These are phyloP conservation scores for Phortica magna DNA, from an alignment of 2,888 invertebrate genomes.

Conservation along the genomic window DNA sequence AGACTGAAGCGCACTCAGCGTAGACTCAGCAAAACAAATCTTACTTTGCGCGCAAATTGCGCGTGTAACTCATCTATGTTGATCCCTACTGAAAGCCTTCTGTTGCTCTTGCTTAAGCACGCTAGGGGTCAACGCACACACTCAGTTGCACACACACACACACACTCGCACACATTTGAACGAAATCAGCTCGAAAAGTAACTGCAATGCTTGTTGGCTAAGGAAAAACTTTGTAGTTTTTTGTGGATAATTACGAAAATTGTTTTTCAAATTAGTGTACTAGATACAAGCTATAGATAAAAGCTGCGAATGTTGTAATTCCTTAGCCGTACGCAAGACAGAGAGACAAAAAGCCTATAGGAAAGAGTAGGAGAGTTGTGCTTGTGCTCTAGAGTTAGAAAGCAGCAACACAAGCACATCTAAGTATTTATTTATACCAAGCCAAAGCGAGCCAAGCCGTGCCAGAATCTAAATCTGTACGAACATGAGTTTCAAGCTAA, in stretches of 20 bases:
- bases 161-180: constrained; percentile 58
- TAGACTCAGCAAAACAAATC: constrained; percentile 66
- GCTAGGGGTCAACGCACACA: constrained; percentile 56
- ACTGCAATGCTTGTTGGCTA: neutral
- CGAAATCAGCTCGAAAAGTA: constrained; percentile 56
- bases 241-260: constrained; percentile 77
- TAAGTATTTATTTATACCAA: neutral
- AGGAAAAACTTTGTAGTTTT: constrained; percentile 44
- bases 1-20: neutral
- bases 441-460: neutral
- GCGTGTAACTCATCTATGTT: constrained; percentile 29
- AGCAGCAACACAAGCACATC: no score
- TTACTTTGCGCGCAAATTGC: constrained; percentile 56
- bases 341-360: constrained; percentile 34
- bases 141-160: neutral
- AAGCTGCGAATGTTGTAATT: constrained; percentile 49
- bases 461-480: constrained; percentile 38
- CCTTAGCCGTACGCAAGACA: neutral
- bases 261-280: constrained; percentile 78
- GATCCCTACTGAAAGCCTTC: neutral
- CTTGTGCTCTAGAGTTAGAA: neutral
- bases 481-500: neutral
- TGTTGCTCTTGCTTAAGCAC: neutral
- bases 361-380: constrained; percentile 46
- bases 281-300: constrained; percentile 72